Base-by-base conservation (phyloP, 2,888 invertebrate genomes). In the Mimachlamys varia region DNA sequence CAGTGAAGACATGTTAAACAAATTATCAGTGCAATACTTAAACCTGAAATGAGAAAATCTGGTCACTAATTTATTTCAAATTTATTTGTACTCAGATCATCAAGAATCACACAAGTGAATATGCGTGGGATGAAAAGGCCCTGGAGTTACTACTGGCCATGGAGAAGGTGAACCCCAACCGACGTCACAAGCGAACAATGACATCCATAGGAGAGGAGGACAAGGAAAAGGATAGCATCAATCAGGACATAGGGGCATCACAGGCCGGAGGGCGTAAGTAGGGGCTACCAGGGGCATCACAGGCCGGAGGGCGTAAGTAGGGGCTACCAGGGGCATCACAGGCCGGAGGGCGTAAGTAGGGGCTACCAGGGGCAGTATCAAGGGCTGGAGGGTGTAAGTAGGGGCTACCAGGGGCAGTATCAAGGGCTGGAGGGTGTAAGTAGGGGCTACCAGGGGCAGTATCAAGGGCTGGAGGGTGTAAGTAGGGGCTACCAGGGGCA, bases 81-180 rank as follows among this genome's bases (percentile, higher is more conserved):
- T 22, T 58, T 89, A 5, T 58, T 22, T 89, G 88, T 89, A 27
- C 90, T 22, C 76, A 96, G 95, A 93, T 95, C 76, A 38, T 94
- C 37, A 93, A 93, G 91, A 94, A 95, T 76, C 93, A 93, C n/a
- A 90, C 76, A 27, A 76, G 33, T 76, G 90, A 91, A 27, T 95
- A 94, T 92, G 89, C 91, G 12, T 95, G 95, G 93, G 95, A 96
- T 92, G 95, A 95, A 91, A 96, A 96, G 91, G 94, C 94, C 17
- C 92, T 96, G 27, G 95, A 96, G 92, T 93, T 96, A 33, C 92
- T 96, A 88, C 91, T 94, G 17, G 95, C 95, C 22, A 95, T 95
- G 94, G 95, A 95, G 91, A 94, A 93, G 88, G 93, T 96, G 49
- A 94, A 93, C 91, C 92, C 92, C 88, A 94, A 92, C 88, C 92